phyloP scores from a whole-genome alignment of 2,888 invertebrate genomes.

The Archips xylosteana region DNA sequence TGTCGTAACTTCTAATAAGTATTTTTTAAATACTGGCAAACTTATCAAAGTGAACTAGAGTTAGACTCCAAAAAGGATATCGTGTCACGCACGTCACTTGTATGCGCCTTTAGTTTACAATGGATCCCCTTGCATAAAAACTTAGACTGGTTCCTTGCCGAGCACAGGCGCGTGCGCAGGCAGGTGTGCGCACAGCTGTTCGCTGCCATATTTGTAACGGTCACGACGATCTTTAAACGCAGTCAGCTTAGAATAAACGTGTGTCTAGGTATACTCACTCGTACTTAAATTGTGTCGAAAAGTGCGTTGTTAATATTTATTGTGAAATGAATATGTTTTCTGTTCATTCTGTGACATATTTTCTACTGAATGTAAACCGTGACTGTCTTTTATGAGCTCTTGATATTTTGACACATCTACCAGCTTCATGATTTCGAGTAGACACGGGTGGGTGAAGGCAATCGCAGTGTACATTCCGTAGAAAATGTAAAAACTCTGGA shows the following conservation, averaged over 20 bases:
- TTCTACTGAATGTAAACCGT: no score
- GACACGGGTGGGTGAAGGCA: no score
- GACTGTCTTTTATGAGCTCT: no score
- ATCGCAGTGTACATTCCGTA: no score
- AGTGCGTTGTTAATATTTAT: not conserved
- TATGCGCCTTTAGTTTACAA: constrained; percentile 25
- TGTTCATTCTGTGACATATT: no score
- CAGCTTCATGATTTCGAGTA: no score
- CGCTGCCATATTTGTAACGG: constrained; percentile 50
- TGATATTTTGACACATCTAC: no score
- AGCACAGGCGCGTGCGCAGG: constrained; percentile 47
- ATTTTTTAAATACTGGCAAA: no score
- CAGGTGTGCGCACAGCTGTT: constrained; percentile 64
- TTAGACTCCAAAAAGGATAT: not conserved
- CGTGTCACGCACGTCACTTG: constrained; percentile 11
- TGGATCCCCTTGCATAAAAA: constrained; percentile 38
- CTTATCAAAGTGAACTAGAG: not conserved
- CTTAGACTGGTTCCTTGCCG: constrained; percentile 27
- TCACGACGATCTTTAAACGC: constrained; percentile 37
- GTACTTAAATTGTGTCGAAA: not conserved
- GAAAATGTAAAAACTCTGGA: no score
- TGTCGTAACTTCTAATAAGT: no score
- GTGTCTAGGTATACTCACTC: not conserved
- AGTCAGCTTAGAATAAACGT: not conserved
- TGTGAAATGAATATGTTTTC: no score